Conservation (phyloP, 2,113 vertebrate species). For the Todiramphus saurophagus region DNA sequence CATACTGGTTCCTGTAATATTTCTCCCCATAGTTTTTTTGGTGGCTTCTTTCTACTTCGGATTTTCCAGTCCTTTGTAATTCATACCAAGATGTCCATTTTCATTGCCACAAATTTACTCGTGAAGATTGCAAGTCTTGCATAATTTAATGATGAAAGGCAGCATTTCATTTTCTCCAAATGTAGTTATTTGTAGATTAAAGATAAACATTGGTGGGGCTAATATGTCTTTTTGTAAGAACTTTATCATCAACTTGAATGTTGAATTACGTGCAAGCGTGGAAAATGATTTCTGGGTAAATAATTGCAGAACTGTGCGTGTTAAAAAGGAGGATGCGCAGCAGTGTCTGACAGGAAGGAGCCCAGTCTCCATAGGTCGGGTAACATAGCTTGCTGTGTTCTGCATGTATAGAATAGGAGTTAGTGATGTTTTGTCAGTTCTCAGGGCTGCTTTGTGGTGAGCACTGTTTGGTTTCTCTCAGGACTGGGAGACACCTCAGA, state of each 20-base stretch:
- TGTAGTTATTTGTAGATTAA: constrained; percentile 60
- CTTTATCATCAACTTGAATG: constrained; percentile 25
- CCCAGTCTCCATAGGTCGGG: not conserved
- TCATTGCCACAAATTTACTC: constrained; percentile 35
- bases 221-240: not conserved
- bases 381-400: not conserved
- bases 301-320: not conserved
- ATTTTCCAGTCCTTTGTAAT: constrained; percentile 70
- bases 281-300: constrained; percentile 17
- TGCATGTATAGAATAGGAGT: not conserved
- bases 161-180: constrained; percentile 37
- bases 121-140: constrained; percentile 48
- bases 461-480: not conserved
- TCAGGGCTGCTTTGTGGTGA: not conserved
- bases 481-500: not conserved
- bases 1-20: constrained; percentile 76
- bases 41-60: constrained; percentile 42
- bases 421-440: not conserved
- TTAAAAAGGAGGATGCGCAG: not conserved
- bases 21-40: constrained; percentile 63
- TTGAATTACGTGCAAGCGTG: not conserved
- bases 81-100: constrained; percentile 67
- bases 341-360: not conserved
- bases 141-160: constrained; percentile 60
- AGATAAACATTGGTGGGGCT: constrained; percentile 48